Percentiles rank a stretch among this genome's conserved stretches.
phyloP scores from a whole-genome alignment of 2,113 vertebrate species.

The Rhinoderma darwinii region DNA sequence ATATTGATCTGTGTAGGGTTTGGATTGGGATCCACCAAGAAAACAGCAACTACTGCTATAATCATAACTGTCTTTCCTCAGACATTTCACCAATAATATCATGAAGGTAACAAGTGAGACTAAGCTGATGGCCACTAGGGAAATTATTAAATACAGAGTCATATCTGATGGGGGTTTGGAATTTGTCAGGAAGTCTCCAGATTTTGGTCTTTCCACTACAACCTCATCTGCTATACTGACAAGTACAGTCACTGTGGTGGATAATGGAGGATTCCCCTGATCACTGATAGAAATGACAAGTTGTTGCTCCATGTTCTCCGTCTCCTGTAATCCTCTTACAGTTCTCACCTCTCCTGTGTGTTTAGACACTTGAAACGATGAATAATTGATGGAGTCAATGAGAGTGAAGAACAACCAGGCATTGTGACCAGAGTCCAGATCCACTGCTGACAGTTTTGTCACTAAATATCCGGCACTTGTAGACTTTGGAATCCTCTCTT shows the following conservation, averaged over 20 bases:
- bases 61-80: slow-evolving; percentile 57
- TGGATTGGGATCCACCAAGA: slow-evolving; percentile 26
- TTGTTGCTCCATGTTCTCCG: background rate
- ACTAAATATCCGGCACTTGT: slow-evolving; percentile 5
- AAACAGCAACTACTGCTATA: slow-evolving; percentile 44
- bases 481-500: slow-evolving; percentile 11
- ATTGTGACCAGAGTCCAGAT: slow-evolving; percentile 23
- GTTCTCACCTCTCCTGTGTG: slow-evolving; percentile 13
- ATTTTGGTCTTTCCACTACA: slow-evolving; percentile 17
- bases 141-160: slow-evolving; percentile 83
- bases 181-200: slow-evolving; percentile 66
- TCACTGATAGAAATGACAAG: slow-evolving; percentile 25
- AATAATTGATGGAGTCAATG: slow-evolving; percentile 2
- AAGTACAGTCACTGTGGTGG: slow-evolving; percentile 6
- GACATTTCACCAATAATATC: slow-evolving; percentile 69
- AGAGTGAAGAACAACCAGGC: slow-evolving; percentile 7
- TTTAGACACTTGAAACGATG: slow-evolving; percentile 10
- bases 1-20: background rate
- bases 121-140: slow-evolving; percentile 63
- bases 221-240: slow-evolving; percentile 13
- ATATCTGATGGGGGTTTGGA: slow-evolving; percentile 74
- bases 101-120: slow-evolving; percentile 70
- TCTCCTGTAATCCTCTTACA: background rate
- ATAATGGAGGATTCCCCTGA: slow-evolving; percentile 21
- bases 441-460: background rate